A percentile compares a stretch with the other conserved stretches of the same genome.
These are phyloP conservation scores for Rhingia campestris DNA, from an alignment of 2,888 invertebrate genomes.

Conservation along the genomic window DNA sequence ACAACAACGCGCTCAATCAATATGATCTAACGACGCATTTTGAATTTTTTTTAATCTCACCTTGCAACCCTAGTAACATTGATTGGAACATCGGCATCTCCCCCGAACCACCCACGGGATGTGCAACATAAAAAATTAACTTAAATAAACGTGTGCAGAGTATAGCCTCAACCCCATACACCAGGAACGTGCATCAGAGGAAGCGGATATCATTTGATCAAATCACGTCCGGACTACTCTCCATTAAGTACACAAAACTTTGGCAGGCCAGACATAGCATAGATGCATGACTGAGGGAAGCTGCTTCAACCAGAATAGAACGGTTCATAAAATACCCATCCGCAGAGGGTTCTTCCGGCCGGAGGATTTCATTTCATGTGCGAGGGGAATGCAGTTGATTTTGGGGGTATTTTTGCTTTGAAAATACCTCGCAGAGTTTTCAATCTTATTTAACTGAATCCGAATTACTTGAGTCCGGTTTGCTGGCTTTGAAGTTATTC, in stretches of 20 bases:
- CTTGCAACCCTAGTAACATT: slow-evolving; percentile 27
- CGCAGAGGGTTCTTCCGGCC: slow-evolving; percentile 24
- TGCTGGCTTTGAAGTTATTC: neutral
- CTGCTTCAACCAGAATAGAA: slow-evolving; percentile 17
- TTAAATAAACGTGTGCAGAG: slow-evolving; percentile 35
- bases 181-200: slow-evolving; percentile 53
- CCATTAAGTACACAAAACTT: slow-evolving; percentile 36
- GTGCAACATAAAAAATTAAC: slow-evolving; percentile 59
- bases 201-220: slow-evolving; percentile 75
- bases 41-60: slow-evolving; percentile 38
- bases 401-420: slow-evolving; percentile 32
- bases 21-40: slow-evolving; percentile 45
- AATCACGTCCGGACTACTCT: slow-evolving; percentile 73
- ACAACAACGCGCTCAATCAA: slow-evolving; percentile 59
- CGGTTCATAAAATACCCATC: slow-evolving; percentile 43
- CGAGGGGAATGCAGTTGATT: slow-evolving; percentile 5
- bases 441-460: slow-evolving; percentile 54
- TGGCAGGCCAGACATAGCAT: slow-evolving; percentile 22
- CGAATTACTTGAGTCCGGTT: slow-evolving; percentile 24
- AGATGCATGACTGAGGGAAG: slow-evolving; percentile 14
- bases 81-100: neutral
- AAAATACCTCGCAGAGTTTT: slow-evolving; percentile 30
- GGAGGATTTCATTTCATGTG: slow-evolving; percentile 21
- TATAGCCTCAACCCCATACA: neutral
- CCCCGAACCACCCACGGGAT: neutral